phyloP scores from a whole-genome alignment of 2,888 invertebrate species.

The Drosophila multiciliata region DNA sequence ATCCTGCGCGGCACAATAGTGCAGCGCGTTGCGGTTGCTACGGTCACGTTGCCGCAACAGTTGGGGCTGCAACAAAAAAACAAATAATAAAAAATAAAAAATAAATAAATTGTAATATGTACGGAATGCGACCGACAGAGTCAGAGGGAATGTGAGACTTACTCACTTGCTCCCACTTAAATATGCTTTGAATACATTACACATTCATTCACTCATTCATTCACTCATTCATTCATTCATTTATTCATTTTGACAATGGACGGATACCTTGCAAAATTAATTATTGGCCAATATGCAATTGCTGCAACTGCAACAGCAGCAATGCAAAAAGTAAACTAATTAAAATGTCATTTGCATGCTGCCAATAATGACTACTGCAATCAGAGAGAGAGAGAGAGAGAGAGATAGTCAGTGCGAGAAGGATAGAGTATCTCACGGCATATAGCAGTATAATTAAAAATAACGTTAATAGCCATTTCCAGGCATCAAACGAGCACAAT shows the following conservation, averaged over 20 bases:
- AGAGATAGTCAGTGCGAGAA: neutral
- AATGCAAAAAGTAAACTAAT: constrained; percentile 75
- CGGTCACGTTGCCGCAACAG: constrained; percentile 91
- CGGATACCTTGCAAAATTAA: constrained; percentile 16
- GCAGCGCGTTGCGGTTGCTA: constrained; percentile 94
- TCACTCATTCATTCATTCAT: constrained; percentile 2
- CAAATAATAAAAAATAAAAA: no score
- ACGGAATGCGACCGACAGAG: neutral
- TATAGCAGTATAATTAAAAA: constrained; percentile 61
- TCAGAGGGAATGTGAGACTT: neutral
- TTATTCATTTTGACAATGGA: constrained; percentile 2
- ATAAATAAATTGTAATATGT: no score
- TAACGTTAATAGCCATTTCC: constrained; percentile 18
- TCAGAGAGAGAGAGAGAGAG: neutral
- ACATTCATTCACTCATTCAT: constrained; percentile 3
- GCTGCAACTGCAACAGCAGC: constrained; percentile 15
- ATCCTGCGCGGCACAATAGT: constrained; percentile 91
- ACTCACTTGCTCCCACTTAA: constrained; percentile 19
- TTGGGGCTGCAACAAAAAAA: constrained; percentile 86
- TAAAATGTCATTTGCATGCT: constrained; percentile 77
- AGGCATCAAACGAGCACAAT: constrained; percentile 10
- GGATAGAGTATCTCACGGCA: constrained; percentile 1
- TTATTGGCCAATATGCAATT: constrained; percentile 13
- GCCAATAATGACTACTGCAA: constrained; percentile 17
- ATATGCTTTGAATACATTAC: constrained; percentile 22